Base-by-base conservation (phyloP, 1,140 invertebrate genomes). In the Venturia canescens region DNA sequence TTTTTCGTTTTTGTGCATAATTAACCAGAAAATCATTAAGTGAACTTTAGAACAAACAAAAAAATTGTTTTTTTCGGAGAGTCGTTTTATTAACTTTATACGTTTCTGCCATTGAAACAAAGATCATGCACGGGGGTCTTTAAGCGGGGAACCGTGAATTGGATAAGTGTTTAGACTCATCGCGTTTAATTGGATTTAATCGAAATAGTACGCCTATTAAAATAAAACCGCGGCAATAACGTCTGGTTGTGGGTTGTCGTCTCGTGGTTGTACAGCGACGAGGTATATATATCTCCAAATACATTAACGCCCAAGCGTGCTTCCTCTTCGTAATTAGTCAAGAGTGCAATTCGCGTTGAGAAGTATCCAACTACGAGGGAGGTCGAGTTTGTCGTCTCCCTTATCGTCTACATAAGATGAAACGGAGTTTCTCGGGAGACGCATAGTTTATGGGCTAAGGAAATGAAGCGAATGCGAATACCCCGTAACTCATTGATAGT, bases 321-420 rank as follows among this genome's bases (percentile, higher is more conserved):
- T 86, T 84, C 81, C 85, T 84, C 81, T 71, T 83, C 79, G 84
- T 84, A 88, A 87, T 88, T 87, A 86, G 82, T 82, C 84, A 76
- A 70, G 76, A 79, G 74, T 82, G 78, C 79, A 81, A 84, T 86
- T 86, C 84, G 83, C 81, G 79, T 84, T 83, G 48, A 21, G 38
- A 57, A 26, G 57, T 83, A 84, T 84, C 82, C 85, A 84, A 85
- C 86, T 87, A 88, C 5, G 69, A 84, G 80, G 83, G n/a, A n/a
- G n/a, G 69, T 84, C 81, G 83, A 34, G 72, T 79, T 60, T 63
- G 72, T 27, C 76, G 44, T 21, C 53, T 57, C 27, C 31, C 69
- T 81, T 81, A 70, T 70, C 67, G 18, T 34, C 11, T 38, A n/a
- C 31, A 29, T 70, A 70, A 18, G 53, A 5, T 18, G 13, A 3